These are phyloP conservation scores for Galeopterus variegatus DNA, from an alignment of 2,113 vertebrate genomes.

Conservation along the genomic window DNA sequence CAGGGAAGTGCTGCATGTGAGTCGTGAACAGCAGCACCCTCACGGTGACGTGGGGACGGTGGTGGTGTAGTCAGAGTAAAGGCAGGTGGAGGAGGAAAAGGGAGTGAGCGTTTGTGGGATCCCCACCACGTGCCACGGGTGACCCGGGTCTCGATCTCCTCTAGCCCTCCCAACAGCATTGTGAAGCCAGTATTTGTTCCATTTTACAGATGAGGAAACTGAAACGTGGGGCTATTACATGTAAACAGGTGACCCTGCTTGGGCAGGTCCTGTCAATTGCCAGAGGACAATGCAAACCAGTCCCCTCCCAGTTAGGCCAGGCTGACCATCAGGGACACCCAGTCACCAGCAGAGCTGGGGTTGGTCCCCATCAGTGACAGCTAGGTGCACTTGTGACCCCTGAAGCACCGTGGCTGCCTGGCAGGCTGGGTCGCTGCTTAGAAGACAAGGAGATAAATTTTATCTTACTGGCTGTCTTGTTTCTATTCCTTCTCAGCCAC, in stretches of 20 bases:
- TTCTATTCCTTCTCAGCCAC: background rate
- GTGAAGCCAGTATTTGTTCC: no score
- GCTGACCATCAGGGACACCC: no score
- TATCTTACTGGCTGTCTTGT: background rate
- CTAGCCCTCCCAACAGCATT: background rate
- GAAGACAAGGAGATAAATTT: background rate
- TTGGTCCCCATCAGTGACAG: no score
- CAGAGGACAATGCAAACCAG: background rate
- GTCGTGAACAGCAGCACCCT: background rate
- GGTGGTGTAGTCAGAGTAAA: background rate
- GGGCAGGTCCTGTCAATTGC: background rate
- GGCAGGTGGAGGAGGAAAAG: background rate
- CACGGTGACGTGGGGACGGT: no score
- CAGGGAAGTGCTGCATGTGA: rapidly evolving
- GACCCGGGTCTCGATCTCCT: rapidly evolving
- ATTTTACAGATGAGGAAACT: background rate
- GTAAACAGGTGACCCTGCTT: background rate
- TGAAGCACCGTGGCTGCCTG: background rate
- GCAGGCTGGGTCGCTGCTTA: background rate
- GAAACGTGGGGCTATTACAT: background rate
- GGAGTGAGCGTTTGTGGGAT: background rate
- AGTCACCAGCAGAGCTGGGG: no score
- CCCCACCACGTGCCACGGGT: rapidly evolving
- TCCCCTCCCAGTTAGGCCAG: background rate
- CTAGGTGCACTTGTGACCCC: rapidly evolving